Evolutionary conservation across 2,113 vertebrate genomes (phyloP), one percentile per base, ranked within the genome.

Genomic region (Egretta garzetta): DNA sequence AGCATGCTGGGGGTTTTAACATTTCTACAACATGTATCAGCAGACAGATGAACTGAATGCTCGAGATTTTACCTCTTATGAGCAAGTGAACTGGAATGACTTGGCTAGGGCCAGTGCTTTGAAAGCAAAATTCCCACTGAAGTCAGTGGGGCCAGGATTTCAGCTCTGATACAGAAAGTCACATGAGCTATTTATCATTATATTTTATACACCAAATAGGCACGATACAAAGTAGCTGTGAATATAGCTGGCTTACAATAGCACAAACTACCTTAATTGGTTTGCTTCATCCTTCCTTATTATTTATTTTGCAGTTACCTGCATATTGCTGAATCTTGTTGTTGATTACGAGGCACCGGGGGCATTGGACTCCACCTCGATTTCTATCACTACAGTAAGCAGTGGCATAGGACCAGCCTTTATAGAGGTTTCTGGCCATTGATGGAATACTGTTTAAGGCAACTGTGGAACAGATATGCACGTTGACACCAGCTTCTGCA

Each of bases 401-500:
- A 83, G 32, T 55, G 17, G n/a, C 47, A 56, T 1, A 41, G 41
- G 10, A 58, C 23, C 33, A 70, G 60, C 33, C 55, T 52, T 39
- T 47, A 27, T 8, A 26, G 26, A 33, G 55, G 9, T 47, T 63
- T 63, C 60, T 84, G 28, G 13, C 22, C 63, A 50, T 8, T 27
- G 24, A 28, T n/a, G 12, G 6, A 45, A 56, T 23, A 52, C 17
- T 18, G 4, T 30, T 67, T 58, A 52, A 50, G 47, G 67, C 15
- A 79, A 45, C 66, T 14, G 14, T 18, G 27, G 27, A 60, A 60
- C 8, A 90, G 9, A 49, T n/a, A 50, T 8, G 45, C 14, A 14
- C 4, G 4, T 45, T 39, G 17, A 73, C 71, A 35, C 8, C 0
- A 0, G 47, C 49, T 47, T 39, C 47, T 0, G 2, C 13, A 62